Evolutionary conservation across 2,888 invertebrate genomes (phyloP).

Genomic region (Lacanobia oleracea): DNA sequence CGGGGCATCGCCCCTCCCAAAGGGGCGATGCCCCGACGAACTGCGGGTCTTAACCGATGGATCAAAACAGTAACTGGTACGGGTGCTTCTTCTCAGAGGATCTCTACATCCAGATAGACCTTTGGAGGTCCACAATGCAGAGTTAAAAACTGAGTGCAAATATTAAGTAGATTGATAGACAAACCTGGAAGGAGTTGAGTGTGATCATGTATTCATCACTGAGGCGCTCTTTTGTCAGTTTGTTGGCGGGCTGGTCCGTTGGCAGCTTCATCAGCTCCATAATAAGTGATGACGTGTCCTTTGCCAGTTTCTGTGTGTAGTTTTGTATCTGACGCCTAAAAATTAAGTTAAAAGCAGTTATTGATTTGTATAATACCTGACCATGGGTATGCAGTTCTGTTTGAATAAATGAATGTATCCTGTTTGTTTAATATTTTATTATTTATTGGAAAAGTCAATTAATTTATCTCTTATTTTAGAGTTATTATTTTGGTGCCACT

Average conservation of each 20-base stretch:
- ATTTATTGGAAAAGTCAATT: background rate
- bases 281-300: slow-evolving; percentile 96
- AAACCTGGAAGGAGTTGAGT: slow-evolving; percentile 95
- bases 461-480: background rate
- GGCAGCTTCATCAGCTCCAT: slow-evolving; percentile 94
- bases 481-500: too few species aligned
- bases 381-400: background rate
- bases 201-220: slow-evolving; percentile 98
- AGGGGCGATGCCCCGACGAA: too few species aligned
- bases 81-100: too few species aligned
- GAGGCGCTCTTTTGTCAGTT: slow-evolving; percentile 96
- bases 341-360: background rate
- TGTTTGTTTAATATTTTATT: background rate
- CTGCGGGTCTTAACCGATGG: too few species aligned
- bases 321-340: slow-evolving; percentile 97
- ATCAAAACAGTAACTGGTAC: too few species aligned
- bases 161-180: background rate
- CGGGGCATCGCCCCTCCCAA: too few species aligned
- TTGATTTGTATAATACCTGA: background rate
- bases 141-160: too few species aligned
- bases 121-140: too few species aligned
- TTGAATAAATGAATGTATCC: background rate
- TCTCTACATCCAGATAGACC: too few species aligned
- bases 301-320: slow-evolving; percentile 98
- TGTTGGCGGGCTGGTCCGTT: slow-evolving; percentile 93